Conservation (phyloP, 2,797 vertebrate species). For the Bradypodion ventrale region DNA sequence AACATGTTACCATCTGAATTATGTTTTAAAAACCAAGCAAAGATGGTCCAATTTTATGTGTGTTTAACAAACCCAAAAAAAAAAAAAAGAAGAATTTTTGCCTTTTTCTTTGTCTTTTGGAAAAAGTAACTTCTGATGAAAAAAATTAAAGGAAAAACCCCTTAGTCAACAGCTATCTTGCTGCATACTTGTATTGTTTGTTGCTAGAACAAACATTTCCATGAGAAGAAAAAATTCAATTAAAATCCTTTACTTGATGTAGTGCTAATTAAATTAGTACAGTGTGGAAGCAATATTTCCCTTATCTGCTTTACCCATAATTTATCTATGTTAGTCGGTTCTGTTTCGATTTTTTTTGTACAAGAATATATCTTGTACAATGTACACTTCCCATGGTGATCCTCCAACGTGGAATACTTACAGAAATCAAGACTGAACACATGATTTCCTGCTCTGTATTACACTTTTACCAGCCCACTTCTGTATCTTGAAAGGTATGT, state of each 20-base stretch:
- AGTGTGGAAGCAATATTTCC: slow-evolving; percentile 72
- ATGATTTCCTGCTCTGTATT: slow-evolving; percentile 77
- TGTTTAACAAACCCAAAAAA: slow-evolving; percentile 64
- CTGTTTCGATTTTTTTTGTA: slow-evolving; percentile 67
- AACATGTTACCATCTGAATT: slow-evolving; percentile 61
- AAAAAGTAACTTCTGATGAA: slow-evolving; percentile 57
- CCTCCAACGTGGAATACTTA: slow-evolving; percentile 71
- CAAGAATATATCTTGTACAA: slow-evolving; percentile 59
- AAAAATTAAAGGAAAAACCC: slow-evolving; percentile 69
- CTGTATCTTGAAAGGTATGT: slow-evolving; percentile 80
- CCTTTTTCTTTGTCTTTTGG: slow-evolving; percentile 56
- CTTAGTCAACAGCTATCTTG: slow-evolving; percentile 70
- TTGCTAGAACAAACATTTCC: slow-evolving; percentile 71
- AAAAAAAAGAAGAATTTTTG: slow-evolving; percentile 45
- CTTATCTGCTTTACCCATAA: slow-evolving; percentile 70
- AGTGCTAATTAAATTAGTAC: slow-evolving; percentile 73
- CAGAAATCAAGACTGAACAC: slow-evolving; percentile 73
- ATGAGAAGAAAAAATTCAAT: slow-evolving; percentile 59
- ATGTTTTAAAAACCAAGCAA: slow-evolving; percentile 74
- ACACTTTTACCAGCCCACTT: slow-evolving; percentile 78
- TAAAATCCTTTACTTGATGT: slow-evolving; percentile 68
- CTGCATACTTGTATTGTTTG: slow-evolving; percentile 66
- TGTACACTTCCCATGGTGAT: slow-evolving; percentile 75
- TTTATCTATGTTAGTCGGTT: slow-evolving; percentile 66
- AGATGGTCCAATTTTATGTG: slow-evolving; percentile 75